Evolutionary conservation across 1,140 invertebrate genomes (phyloP).

Genomic region (Vollenhovia emeryi): DNA sequence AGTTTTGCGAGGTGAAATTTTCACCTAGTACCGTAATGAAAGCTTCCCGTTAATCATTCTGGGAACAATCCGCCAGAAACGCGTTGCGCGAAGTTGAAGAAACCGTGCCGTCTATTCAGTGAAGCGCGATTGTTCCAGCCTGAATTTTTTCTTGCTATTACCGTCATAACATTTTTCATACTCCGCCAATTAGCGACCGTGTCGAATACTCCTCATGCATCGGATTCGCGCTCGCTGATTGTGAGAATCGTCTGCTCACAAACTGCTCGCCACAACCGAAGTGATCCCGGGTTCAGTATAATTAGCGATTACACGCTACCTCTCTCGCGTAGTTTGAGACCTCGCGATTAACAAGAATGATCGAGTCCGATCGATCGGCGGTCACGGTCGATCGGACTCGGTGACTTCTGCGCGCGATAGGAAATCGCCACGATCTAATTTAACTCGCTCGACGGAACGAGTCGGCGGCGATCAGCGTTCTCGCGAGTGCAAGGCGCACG

Average conservation of each 20-base stretch:
- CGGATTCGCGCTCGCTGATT: constrained; percentile 52
- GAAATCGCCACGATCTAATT: constrained; percentile 64
- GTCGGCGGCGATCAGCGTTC: constrained; percentile 50
- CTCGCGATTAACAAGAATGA: background rate
- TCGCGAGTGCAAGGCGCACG: background rate
- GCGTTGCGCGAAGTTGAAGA: constrained; percentile 5
- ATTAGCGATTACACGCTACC: constrained; percentile 40
- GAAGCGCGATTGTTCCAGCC: constrained; percentile 49
- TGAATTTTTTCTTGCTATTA: constrained; percentile 62
- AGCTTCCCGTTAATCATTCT: constrained; percentile 28
- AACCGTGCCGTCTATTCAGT: constrained; percentile 27
- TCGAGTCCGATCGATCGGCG: constrained; percentile 39
- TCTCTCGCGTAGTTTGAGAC: background rate
- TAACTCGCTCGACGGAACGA: constrained; percentile 18
- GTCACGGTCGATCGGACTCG: constrained; percentile 58
- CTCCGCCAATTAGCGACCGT: constrained; percentile 65
- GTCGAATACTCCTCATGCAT: constrained; percentile 63
- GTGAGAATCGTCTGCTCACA: constrained; percentile 65
- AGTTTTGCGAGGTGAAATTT: constrained; percentile 3
- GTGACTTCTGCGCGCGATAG: constrained; percentile 47
- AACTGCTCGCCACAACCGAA: constrained; percentile 19
- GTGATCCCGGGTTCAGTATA: constrained; percentile 39
- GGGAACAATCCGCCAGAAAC: constrained; percentile 35
- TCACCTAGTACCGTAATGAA: background rate
- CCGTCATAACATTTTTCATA: constrained; percentile 55